Conservation (phyloP, 2,113 vertebrate genomes). For the Euleptes europaea region DNA sequence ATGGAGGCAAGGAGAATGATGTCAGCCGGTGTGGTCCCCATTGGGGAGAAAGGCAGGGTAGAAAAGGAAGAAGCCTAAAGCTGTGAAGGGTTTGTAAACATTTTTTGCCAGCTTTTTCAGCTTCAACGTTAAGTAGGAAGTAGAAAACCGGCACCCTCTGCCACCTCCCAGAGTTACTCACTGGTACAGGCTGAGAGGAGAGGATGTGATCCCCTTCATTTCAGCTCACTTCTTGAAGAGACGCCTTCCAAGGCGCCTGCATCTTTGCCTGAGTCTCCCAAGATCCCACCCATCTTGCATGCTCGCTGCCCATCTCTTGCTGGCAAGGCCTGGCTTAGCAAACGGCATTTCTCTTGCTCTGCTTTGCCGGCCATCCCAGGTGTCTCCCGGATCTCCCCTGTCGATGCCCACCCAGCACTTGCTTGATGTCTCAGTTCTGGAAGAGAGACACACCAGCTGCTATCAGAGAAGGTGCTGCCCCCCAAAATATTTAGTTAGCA, state of each 20-base stretch:
- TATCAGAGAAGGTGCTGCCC: conserved; percentile 67
- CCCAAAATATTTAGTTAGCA: conserved; percentile 96
- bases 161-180: no score
- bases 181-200: neutral
- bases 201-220: neutral
- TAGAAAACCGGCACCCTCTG: neutral
- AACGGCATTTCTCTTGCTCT: neutral
- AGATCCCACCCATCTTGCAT: accelerated
- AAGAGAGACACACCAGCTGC: conserved; percentile 52
- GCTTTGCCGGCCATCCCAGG: neutral
- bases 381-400: conserved; percentile 13
- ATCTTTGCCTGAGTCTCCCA: neutral
- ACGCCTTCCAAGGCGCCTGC: neutral
- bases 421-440: conserved; percentile 82
- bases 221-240: neutral
- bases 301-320: accelerated
- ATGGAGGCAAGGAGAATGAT: no score
- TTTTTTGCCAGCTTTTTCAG: neutral
- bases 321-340: neutral
- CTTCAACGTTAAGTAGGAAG: neutral
- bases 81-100: neutral
- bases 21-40: no score
- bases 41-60: no score
- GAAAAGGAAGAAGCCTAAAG: no score
- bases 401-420: conserved; percentile 46